Conservation (phyloP, 2,888 invertebrate species). For the Sthenelais limicola region DNA sequence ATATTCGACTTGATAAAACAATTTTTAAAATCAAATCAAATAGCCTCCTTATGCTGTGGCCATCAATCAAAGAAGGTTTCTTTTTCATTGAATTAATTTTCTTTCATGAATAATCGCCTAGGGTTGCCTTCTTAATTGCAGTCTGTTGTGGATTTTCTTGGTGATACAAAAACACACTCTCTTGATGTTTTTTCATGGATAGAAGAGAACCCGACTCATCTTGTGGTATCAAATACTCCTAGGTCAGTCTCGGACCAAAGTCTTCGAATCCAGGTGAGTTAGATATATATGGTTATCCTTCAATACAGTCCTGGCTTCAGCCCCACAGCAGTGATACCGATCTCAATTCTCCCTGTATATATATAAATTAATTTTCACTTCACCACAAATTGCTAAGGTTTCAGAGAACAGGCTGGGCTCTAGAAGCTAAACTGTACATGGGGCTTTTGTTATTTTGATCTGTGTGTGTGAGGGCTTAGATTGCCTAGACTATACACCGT, state of each 20-base stretch:
- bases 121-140: background rate
- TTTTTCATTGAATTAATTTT: background rate
- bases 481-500: too few species aligned
- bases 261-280: slow-evolving; percentile 5
- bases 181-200: slow-evolving; percentile 10
- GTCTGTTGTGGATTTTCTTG: slow-evolving; percentile 30
- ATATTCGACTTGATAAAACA: too few species aligned
- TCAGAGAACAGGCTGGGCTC: too few species aligned
- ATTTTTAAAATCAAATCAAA: background rate
- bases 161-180: background rate
- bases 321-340: too few species aligned
- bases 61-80: background rate
- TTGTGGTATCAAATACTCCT: slow-evolving; percentile 1
- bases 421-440: too few species aligned
- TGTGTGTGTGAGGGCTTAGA: too few species aligned
- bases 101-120: background rate
- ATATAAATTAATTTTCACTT: too few species aligned
- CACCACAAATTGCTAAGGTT: too few species aligned
- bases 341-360: too few species aligned
- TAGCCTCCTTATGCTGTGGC: background rate
- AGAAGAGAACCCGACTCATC: slow-evolving; percentile 1
- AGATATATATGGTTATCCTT: background rate
- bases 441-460: too few species aligned
- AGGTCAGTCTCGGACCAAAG: background rate
- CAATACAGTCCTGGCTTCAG: too few species aligned